Evolutionary conservation across 2,888 invertebrate genomes (phyloP).

Genomic region (Tuta absoluta): DNA sequence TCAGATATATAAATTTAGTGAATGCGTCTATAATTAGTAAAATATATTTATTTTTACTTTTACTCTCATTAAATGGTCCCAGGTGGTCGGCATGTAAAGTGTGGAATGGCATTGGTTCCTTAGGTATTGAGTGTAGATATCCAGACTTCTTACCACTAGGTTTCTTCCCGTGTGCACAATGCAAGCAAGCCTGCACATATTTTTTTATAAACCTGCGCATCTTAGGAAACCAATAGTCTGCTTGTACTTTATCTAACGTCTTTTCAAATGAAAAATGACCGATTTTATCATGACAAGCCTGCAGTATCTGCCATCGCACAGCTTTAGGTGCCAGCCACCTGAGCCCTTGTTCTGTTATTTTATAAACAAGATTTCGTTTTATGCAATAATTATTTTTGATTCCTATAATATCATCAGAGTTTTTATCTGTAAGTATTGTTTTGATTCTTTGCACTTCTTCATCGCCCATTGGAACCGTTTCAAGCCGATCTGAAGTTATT

Average conservation of each 20-base stretch:
- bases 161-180: background rate
- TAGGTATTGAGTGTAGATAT: constrained; percentile 3
- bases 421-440: background rate
- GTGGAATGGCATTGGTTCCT: background rate
- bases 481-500: background rate
- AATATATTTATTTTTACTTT: constrained; percentile 11
- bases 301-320: background rate
- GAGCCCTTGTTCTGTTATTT: background rate
- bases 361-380: constrained; percentile 1
- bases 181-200: background rate
- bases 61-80: background rate
- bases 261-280: constrained; percentile 4
- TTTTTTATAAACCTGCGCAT: constrained; percentile 10
- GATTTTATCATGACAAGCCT: background rate
- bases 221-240: background rate
- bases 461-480: background rate
- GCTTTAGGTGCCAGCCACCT: constrained; percentile 11
- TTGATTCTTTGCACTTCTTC: background rate
- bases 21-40: constrained; percentile 1
- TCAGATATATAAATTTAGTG: background rate
- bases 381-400: background rate
- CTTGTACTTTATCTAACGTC: background rate
- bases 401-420: background rate
- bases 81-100: constrained; percentile 5
- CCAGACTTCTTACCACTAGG: constrained; percentile 2